Percentiles rank a stretch among this genome's conserved stretches.
phyloP scores from a whole-genome alignment of 2,113 vertebrate genomes.

The Megaptera novaeangliae region DNA sequence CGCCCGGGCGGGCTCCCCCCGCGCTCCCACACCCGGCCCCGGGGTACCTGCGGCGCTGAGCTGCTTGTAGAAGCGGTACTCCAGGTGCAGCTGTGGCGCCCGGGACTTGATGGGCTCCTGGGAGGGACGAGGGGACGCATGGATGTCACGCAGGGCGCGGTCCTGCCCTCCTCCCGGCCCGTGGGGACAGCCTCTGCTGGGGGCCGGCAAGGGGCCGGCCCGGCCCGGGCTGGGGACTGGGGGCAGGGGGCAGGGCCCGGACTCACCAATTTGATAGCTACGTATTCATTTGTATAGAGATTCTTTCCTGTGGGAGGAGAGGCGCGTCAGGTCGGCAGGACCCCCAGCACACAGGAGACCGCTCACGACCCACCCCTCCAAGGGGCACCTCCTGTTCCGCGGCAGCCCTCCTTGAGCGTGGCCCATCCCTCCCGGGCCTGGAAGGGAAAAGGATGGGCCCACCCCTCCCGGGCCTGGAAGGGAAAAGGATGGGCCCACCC shows the following conservation, averaged over 20 bases:
- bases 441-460: too few relatives aligned
- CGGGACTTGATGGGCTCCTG: slow-evolving; percentile 98
- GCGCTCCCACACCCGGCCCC: not conserved
- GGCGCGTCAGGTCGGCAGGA: not conserved
- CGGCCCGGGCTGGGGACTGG: not conserved
- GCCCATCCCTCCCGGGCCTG: too few relatives aligned
- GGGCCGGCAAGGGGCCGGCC: accelerated
- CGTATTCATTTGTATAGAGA: slow-evolving; percentile 97
- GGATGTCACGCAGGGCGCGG: accelerated
- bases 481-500: not conserved
- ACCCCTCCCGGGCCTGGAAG: not conserved
- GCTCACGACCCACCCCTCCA: not conserved
- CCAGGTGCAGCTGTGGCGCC: slow-evolving; percentile 96
- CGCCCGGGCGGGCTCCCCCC: not conserved
- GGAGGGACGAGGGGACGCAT: not conserved
- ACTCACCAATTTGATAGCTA: slow-evolving; percentile 97
- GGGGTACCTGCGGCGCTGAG: slow-evolving; percentile 92
- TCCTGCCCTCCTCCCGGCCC: not conserved
- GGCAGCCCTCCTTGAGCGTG: too few relatives aligned
- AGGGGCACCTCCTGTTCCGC: too few relatives aligned
- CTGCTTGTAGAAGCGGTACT: slow-evolving; percentile 99
- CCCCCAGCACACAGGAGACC: not conserved
- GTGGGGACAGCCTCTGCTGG: not conserved
- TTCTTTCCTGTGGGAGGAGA: slow-evolving; percentile 85
- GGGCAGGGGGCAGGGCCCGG: accelerated